Percentiles rank a stretch among this genome's conserved stretches.
Evolutionary conservation across 2,888 invertebrate genomes (phyloP).

Genomic region (Heteromyza rotundicornis): DNA sequence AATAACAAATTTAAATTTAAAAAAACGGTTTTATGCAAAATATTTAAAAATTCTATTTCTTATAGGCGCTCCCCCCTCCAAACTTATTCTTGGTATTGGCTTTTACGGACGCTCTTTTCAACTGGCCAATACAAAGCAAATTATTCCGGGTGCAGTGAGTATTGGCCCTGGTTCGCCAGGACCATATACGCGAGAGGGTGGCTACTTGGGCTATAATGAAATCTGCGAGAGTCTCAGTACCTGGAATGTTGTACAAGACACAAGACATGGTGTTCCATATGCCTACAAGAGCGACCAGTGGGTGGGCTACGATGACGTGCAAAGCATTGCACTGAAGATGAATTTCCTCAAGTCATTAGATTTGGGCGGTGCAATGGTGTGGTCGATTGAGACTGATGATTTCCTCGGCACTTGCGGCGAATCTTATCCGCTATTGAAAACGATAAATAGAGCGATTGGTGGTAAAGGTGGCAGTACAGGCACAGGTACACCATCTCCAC

Average conservation of each 20-base stretch:
- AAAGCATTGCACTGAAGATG: slow-evolving; percentile 79
- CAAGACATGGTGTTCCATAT: slow-evolving; percentile 67
- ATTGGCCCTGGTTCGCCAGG: slow-evolving; percentile 37
- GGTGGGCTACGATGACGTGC: slow-evolving; percentile 89
- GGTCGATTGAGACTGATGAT: slow-evolving; percentile 89
- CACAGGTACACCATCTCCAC: not conserved
- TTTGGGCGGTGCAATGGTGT: slow-evolving; percentile 72
- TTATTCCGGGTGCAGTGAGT: slow-evolving; percentile 35
- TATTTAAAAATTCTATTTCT: not conserved
- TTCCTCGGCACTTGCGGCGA: slow-evolving; percentile 84
- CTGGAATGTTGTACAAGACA: slow-evolving; percentile 44
- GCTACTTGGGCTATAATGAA: slow-evolving; percentile 43
- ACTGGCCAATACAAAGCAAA: slow-evolving; percentile 65
- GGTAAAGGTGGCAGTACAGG: slow-evolving; percentile 5
- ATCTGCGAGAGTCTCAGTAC: slow-evolving; percentile 54
- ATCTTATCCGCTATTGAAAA: slow-evolving; percentile 38
- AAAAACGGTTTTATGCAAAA: not conserved
- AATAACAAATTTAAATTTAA: not conserved
- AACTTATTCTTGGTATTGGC: slow-evolving; percentile 84
- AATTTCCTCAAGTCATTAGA: slow-evolving; percentile 80
- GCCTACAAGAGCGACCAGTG: slow-evolving; percentile 85
- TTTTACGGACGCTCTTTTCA: slow-evolving; percentile 87
- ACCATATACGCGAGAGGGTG: slow-evolving; percentile 32
- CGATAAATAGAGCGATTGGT: slow-evolving; percentile 33
- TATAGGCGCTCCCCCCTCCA: slow-evolving; percentile 69